Evolutionary conservation across 2,797 vertebrate genomes (phyloP).

Genomic region (Cetoscarus ocellatus): DNA sequence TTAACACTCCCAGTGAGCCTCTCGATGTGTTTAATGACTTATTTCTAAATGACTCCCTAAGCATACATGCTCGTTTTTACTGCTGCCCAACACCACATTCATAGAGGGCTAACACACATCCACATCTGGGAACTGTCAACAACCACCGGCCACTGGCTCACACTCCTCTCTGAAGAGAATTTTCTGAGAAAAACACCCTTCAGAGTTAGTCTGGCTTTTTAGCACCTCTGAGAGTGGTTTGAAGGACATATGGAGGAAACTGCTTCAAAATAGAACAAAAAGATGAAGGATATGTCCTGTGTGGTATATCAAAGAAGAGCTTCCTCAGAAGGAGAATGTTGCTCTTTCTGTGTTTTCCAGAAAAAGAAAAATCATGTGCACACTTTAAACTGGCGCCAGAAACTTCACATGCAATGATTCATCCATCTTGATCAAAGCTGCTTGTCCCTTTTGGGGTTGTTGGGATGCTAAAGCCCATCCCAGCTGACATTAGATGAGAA

Average conservation of each 20-base stretch:
- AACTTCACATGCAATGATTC: no score
- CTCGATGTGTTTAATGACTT: constrained; percentile 10
- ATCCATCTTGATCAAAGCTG: no score
- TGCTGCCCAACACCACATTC: constrained; percentile 24
- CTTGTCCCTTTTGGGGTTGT: no score
- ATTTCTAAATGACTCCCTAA: constrained; percentile 13
- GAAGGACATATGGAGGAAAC: constrained; percentile 18
- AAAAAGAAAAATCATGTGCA: no score
- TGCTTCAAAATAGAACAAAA: constrained; percentile 24
- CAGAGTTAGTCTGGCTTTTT: constrained; percentile 17
- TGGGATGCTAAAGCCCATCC: no score
- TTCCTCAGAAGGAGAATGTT: constrained; percentile 15
- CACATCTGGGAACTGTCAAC: constrained; percentile 55
- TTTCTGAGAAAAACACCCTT: constrained; percentile 36
- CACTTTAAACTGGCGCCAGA: no score
- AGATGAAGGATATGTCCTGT: constrained; percentile 6
- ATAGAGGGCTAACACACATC: constrained; percentile 18
- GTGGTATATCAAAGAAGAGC: constrained; percentile 29
- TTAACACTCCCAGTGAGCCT: constrained; percentile 13
- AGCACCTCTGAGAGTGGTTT: constrained; percentile 13
- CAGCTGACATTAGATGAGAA: no score
- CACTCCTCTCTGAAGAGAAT: constrained; percentile 30
- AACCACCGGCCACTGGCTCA: constrained; percentile 36
- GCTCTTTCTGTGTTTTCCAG: no score
- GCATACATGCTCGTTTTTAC: constrained; percentile 8